Evolutionary conservation across 2,797 vertebrate genomes (phyloP), one percentile per base, ranked within the genome.

Genomic region (Schizopygopsis malacanthus): DNA sequence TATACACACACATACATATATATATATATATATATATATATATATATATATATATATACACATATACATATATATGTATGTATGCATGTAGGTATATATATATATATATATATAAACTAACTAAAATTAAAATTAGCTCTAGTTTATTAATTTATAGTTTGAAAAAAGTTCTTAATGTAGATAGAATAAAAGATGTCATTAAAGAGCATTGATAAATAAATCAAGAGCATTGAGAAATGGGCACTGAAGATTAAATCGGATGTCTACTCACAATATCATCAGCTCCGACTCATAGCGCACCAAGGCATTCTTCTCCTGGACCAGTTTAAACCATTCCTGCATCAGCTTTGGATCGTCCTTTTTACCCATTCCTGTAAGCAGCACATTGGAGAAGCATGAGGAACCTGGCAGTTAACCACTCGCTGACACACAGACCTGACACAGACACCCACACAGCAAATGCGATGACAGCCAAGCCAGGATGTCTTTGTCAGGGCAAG

Each of bases 251-350:
- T 56, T 39, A 43, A 61, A 16, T 39, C 11, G 43, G 47, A 11
- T 22, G 16, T 72, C 80, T 85, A 98, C 98, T 99, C 90, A 99
- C 98, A 99, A 99, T 92, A 99, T 99, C 98, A 99, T 99, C 90
- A 99, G 96, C 86, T 99, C 98, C 0, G 98, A 99, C 92, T 99
- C 98, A 0, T 99, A 99, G 95, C 98, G 98, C 92, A 99, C 98
- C 93, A 99, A 93, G 45, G 98, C 96, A 0, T 99, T 99, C 91
- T 99, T 99, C 95, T 99, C 98, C 92, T 99, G 98, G 71, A 99
- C 98, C 93, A 99, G 94, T 88, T 97, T 97, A 95, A 99, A 99
- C 98, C 98, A 99, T 91, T 99, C 98, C 87, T 99, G 98, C 98
- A 99, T 99, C 89, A 99, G 94, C 90, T 97, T 98, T 79, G 98